A percentile compares a stretch with the other conserved stretches of the same genome.
Evolutionary conservation across 2,797 vertebrate species (phyloP).

Genomic region (Anniella stebbinsi): DNA sequence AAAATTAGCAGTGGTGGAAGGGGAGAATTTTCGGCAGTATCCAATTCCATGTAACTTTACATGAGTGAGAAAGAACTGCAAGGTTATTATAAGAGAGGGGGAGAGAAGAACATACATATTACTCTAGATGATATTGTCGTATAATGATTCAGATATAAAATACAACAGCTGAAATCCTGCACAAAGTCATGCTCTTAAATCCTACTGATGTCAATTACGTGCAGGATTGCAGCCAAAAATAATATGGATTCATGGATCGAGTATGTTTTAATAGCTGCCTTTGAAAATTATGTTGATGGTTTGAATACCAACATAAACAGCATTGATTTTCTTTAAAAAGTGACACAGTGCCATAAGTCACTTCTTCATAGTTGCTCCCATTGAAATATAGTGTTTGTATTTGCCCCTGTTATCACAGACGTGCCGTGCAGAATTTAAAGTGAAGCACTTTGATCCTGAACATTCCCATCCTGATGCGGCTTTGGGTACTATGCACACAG

Average conservation of each 20-base stretch:
- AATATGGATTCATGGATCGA: background rate
- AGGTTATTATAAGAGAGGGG: background rate
- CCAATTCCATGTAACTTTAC: background rate
- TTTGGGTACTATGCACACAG: background rate
- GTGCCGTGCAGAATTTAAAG: background rate
- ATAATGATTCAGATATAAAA: slow-evolving; percentile 1
- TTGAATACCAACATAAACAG: background rate
- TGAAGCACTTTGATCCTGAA: background rate
- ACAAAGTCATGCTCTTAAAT: background rate
- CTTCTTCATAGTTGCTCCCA: background rate
- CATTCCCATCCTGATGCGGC: background rate
- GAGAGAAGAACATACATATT: background rate
- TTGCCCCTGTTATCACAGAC: background rate
- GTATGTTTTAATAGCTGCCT: background rate
- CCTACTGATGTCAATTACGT: background rate
- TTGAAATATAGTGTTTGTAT: slow-evolving; percentile 17
- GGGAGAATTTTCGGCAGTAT: too few relatives aligned
- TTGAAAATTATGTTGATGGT: slow-evolving; percentile 11
- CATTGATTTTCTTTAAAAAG: slow-evolving; percentile 11
- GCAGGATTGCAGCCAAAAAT: background rate
- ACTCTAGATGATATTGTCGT: background rate
- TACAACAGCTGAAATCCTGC: background rate
- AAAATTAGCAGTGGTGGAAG: too few relatives aligned
- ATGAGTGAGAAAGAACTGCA: background rate
- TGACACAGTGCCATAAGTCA: background rate